Percentiles rank a stretch among this genome's conserved stretches.
Conservation (phyloP, 2,113 vertebrate species). For the Mustela nigripes region DNA sequence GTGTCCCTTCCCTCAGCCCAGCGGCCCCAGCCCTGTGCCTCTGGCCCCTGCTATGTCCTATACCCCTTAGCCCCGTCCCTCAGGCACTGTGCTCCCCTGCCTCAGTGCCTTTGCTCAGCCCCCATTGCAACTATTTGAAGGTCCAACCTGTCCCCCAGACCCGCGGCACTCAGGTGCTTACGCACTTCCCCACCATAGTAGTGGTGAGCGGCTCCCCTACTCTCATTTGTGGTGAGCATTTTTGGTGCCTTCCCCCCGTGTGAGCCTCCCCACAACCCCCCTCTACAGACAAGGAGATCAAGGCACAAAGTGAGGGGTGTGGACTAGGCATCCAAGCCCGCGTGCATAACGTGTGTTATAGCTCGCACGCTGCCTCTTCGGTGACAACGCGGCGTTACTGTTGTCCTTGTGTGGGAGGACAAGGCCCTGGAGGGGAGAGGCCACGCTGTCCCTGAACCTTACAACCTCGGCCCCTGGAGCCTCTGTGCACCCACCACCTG, state of each 20-base stretch:
- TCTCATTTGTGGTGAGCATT: too few relatives aligned
- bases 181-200: fast-evolving
- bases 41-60: not conserved
- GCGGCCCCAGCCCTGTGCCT: not conserved
- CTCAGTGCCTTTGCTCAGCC: not conserved
- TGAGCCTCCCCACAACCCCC: fast-evolving
- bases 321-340: fast-evolving
- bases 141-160: too few relatives aligned
- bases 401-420: not conserved
- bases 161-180: not conserved
- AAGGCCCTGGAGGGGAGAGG: not conserved
- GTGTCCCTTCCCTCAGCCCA: not conserved
- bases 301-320: not conserved
- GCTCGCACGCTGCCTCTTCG: not conserved
- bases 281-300: not conserved
- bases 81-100: not conserved
- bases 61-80: not conserved
- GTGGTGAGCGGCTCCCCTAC: fast-evolving
- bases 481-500: not conserved
- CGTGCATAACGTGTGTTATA: fast-evolving
- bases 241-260: fast-evolving
- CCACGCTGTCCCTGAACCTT: not conserved
- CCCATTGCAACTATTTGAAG: not conserved
- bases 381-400: fast-evolving
- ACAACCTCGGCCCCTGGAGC: fast-evolving